Conservation (phyloP, 2,888 invertebrate genomes). For the Caenorhabditis angaria region DNA sequence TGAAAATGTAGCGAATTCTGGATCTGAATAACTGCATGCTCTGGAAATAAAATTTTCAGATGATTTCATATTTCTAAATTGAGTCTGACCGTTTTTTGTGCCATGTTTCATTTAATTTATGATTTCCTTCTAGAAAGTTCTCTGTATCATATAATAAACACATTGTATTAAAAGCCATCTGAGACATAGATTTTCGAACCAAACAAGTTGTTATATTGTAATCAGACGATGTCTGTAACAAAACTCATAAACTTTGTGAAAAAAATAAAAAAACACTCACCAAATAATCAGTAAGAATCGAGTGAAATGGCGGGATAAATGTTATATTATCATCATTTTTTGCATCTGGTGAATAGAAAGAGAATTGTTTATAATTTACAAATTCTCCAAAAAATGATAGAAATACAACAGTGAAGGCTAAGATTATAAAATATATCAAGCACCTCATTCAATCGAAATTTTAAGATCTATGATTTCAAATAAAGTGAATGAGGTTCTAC, state of each 20-base stretch:
- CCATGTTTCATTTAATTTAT: constrained; percentile 18
- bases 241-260: background rate
- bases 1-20: background rate
- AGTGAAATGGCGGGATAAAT: background rate
- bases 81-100: background rate
- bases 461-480: too few species aligned
- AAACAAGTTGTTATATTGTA: constrained; percentile 16
- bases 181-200: constrained; percentile 28
- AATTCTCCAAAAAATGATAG: too few species aligned
- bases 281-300: background rate
- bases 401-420: too few species aligned
- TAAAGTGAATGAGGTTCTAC: too few species aligned
- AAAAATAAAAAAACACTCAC: constrained; percentile 5
- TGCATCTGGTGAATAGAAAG: too few species aligned
- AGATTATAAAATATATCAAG: too few species aligned
- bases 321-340: too few species aligned
- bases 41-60: constrained; percentile 12
- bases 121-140: constrained; percentile 2
- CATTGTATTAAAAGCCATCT: constrained; percentile 22
- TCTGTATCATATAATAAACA: constrained; percentile 17
- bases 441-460: too few species aligned
- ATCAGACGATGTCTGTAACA: constrained; percentile 13
- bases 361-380: too few species aligned
- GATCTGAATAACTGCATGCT: background rate
- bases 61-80: background rate